A percentile compares a stretch with the other conserved stretches of the same genome.
These are phyloP conservation scores for Neosilurus mollespiculum DNA, from an alignment of 2,797 vertebrate genomes.

Conservation along the genomic window DNA sequence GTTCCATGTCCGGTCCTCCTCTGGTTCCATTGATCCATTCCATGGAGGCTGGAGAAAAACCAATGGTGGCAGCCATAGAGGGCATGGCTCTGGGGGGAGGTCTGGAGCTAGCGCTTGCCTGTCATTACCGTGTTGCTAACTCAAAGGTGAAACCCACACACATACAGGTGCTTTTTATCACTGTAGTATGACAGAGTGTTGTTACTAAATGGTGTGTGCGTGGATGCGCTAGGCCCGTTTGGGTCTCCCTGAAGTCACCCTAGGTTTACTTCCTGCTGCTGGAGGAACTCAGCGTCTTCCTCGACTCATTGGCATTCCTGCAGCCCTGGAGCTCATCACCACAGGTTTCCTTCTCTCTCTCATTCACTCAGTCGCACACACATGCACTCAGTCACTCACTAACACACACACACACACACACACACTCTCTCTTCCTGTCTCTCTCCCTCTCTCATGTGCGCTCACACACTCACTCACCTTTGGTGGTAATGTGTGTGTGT, in stretches of 20 bases:
- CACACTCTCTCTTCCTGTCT: too few relatives aligned
- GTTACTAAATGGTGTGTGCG: slow-evolving; percentile 21
- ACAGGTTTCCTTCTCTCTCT: slow-evolving; percentile 73
- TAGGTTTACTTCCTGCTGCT: slow-evolving; percentile 87
- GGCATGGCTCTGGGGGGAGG: slow-evolving; percentile 87
- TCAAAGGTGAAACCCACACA: slow-evolving; percentile 71
- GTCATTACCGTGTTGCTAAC: slow-evolving; percentile 88
- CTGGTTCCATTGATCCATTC: slow-evolving; percentile 71
- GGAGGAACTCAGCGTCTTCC: slow-evolving; percentile 88
- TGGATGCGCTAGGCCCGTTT: slow-evolving; percentile 74
- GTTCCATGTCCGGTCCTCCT: slow-evolving; percentile 23
- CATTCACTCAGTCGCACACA: slow-evolving; percentile 7
- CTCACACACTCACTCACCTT: background rate
- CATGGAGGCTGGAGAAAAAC: slow-evolving; percentile 82
- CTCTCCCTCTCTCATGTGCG: too few relatives aligned
- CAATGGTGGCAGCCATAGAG: slow-evolving; percentile 88
- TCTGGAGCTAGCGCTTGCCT: slow-evolving; percentile 86
- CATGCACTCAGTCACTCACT: too few relatives aligned
- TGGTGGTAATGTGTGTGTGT: background rate
- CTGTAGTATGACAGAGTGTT: background rate
- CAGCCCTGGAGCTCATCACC: slow-evolving; percentile 86
- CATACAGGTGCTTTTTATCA: background rate
- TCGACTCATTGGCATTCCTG: slow-evolving; percentile 83
- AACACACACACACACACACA: background rate
- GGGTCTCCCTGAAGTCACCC: slow-evolving; percentile 86